Evolutionary conservation across 1,140 invertebrate genomes (phyloP).

Genomic region (Drosophila grimshawi): DNA sequence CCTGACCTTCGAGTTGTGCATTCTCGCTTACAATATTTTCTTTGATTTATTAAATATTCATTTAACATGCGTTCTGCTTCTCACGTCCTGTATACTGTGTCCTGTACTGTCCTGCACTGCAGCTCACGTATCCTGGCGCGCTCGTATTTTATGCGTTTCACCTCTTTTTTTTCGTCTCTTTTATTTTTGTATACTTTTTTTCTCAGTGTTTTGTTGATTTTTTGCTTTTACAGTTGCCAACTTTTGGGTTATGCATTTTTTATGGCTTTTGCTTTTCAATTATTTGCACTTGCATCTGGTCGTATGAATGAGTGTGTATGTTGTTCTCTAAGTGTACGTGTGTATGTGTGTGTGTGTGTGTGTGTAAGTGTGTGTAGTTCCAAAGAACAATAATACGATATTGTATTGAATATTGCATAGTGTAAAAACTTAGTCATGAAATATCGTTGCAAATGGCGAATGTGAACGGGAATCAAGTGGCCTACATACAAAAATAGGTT

Average conservation of each 20-base stretch:
- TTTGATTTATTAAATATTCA: slow-evolving; percentile 65
- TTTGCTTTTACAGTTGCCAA: slow-evolving; percentile 53
- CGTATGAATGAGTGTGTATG: slow-evolving; percentile 26
- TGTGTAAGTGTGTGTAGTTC: neutral
- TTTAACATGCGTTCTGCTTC: slow-evolving; percentile 48
- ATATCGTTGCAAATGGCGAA: slow-evolving; percentile 24
- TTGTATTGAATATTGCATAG: slow-evolving; percentile 11
- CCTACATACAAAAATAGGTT: too few relatives aligned
- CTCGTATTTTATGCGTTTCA: slow-evolving; percentile 3
- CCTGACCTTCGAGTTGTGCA: slow-evolving; percentile 3
- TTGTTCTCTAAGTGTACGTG: slow-evolving; percentile 22
- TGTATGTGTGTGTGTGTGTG: slow-evolving; percentile 16
- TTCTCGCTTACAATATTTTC: slow-evolving; percentile 7
- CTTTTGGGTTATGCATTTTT: slow-evolving; percentile 50
- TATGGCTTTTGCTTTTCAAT: slow-evolving; percentile 34
- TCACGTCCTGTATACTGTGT: slow-evolving; percentile 14
- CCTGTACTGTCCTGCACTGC: neutral
- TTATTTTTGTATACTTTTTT: slow-evolving; percentile 6
- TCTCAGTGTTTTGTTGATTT: neutral
- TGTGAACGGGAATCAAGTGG: slow-evolving; percentile 7
- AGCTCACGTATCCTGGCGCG: slow-evolving; percentile 7
- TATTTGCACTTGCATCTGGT: slow-evolving; percentile 61
- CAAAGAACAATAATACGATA: neutral
- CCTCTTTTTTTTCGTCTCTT: neutral
- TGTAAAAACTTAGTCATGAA: slow-evolving; percentile 26